These are phyloP conservation scores for Isoperla grammatica DNA, from an alignment of 2,888 invertebrate genomes.

Conservation along the genomic window DNA sequence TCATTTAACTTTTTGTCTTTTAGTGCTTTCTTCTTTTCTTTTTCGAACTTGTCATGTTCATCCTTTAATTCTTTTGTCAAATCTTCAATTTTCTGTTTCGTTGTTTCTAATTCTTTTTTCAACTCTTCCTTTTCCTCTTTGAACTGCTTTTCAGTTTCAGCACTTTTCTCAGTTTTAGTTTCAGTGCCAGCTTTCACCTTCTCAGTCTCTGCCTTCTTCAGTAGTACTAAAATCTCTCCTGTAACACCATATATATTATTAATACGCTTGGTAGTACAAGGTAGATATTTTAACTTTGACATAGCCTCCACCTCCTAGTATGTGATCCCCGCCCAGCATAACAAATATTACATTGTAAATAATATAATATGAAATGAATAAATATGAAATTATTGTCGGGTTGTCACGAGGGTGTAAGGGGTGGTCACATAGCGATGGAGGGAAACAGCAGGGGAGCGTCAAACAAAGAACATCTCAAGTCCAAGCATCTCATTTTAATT, in stretches of 20 bases:
- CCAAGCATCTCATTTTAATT: no score
- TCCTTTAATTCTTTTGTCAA: constrained; percentile 42
- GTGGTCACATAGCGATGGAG: no score
- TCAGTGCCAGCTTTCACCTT: constrained; percentile 41
- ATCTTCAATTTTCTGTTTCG: constrained; percentile 34
- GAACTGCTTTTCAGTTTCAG: constrained; percentile 24
- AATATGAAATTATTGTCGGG: no score
- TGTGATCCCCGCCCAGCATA: no score
- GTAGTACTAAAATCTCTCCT: constrained; percentile 56
- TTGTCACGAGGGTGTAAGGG: no score
- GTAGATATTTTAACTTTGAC: no score
- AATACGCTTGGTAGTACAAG: background rate
- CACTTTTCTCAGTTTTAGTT: constrained; percentile 5
- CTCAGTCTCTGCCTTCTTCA: constrained; percentile 54
- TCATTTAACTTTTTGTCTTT: constrained; percentile 45
- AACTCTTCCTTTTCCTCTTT: constrained; percentile 35
- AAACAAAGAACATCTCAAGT: no score
- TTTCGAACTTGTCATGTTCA: constrained; percentile 51
- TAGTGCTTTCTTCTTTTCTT: constrained; percentile 50
- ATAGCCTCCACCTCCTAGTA: no score
- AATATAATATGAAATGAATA: no score
- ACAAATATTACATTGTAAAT: no score
- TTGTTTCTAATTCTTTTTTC: constrained; percentile 34
- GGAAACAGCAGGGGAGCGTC: no score
- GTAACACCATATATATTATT: constrained; percentile 31